Percentiles rank a stretch among this genome's conserved stretches.
These are phyloP conservation scores for Andrena flavipes DNA, from an alignment of 2,888 invertebrate genomes.

Conservation along the genomic window DNA sequence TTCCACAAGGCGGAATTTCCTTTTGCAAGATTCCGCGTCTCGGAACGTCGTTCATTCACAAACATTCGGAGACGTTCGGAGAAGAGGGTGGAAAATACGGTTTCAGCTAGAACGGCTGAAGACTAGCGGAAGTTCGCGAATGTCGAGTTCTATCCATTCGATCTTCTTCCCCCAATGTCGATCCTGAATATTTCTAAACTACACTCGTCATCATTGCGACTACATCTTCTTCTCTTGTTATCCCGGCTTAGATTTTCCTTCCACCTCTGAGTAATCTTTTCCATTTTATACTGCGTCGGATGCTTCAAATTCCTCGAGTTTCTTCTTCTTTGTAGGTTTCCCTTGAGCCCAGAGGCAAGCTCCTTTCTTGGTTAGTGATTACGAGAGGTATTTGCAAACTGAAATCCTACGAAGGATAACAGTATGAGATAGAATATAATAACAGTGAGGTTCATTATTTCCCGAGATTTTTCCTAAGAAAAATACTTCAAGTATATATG, in stretches of 20 bases:
- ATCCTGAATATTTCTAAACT: constrained; percentile 26
- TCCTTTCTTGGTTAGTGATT: neutral
- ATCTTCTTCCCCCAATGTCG: neutral
- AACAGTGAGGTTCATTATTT: neutral
- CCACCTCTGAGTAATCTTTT: neutral
- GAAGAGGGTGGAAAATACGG: constrained; percentile 43
- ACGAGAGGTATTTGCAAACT: neutral
- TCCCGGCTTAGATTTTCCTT: neutral
- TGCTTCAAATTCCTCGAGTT: neutral
- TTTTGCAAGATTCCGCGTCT: constrained; percentile 17
- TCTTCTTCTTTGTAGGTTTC: neutral
- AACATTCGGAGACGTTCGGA: constrained; percentile 26
- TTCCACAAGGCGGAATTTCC: constrained; percentile 33
- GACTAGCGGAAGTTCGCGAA: neutral
- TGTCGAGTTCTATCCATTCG: constrained; percentile 21
- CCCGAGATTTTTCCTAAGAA: neutral
- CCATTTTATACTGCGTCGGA: neutral
- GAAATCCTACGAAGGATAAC: neutral
- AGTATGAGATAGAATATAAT: neutral
- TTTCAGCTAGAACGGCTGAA: constrained; percentile 12
- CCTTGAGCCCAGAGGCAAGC: neutral
- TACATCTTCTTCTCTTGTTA: neutral
- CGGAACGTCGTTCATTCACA: constrained; percentile 25
- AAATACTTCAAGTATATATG: neutral
- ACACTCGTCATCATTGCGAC: neutral